Evolutionary conservation across 2,888 invertebrate species (phyloP), one percentile per base, ranked within the genome.

Genomic region (Andrena bicolor): DNA sequence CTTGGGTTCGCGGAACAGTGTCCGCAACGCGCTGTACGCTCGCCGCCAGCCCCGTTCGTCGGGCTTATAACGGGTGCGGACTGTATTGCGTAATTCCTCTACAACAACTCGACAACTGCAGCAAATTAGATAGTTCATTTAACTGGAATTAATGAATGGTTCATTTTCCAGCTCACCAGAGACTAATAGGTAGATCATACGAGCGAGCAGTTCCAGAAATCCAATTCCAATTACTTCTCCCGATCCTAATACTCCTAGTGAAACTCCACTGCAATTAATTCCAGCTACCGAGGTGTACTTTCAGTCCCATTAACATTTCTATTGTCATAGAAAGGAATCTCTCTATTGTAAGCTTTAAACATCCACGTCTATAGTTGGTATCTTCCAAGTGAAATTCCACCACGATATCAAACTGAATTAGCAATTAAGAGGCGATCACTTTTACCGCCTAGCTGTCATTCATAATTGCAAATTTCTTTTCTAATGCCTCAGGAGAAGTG

Each of bases 401-500:
- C 4, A 56, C 4, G 26, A 56, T 56, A 13, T 26, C 4, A 8
- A 13, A 13, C 10, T 5, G 23, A 56, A 56, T 56, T 56, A 26
- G 23, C 4, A 23, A 56, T 56, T 10, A 56, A 26, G 56, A 56
- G 10, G 26, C 10, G 4, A 4, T 56, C 4, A 56, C 56, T 23
- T 56, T 23, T 41, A 41, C 41, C 41, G 5, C 16, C 41, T 3
- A 13, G 41, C 41, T 41, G 41, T 16, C 16, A 41, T 41, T 41
- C 41, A 16, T 41, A 41, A 48, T 20, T 61, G 10, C 7, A n/a
- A n/a, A 41, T 68, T 32, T 56, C 2, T 2, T 2, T 23, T 58
- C 10, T n/a, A 77, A 61, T 69, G 13, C 48, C 65, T 0, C 88
- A 96, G 96, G 96, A 13, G 95, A 96, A 65, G 95, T 98, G 53